Evolutionary conservation across 1,140 invertebrate species (phyloP), one percentile per base, ranked within the genome.

Genomic region (Pachypeltis micranthus): DNA sequence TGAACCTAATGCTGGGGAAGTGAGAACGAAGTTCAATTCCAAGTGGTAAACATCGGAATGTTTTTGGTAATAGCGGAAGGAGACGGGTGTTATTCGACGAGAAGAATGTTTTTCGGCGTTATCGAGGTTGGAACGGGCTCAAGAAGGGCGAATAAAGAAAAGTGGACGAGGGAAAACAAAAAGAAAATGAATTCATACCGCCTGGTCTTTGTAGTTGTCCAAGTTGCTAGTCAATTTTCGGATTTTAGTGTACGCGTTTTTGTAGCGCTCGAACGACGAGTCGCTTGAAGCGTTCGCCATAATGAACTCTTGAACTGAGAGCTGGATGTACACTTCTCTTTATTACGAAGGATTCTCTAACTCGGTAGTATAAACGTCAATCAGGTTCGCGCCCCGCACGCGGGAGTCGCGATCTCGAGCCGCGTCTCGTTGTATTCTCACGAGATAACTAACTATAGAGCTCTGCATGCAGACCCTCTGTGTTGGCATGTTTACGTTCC

Each of bases 181-280:
- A 7, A 16, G 31, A 39, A 16, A 39, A 10, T 7, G 31, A 51
- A 51, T 51, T 51, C 47, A 10, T 51, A 51, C 47, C 47, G 47
- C 47, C 23, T 51, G 47, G 23, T 51, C 47, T 51, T 51, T 51
- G 47, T 51, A 51, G 47, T 4, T n/a, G 26, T 59, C 57, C 54
- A 63, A 34, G 25, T 63, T 54, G 51, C 54, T 57, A 10, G 62
- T 63, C 1, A 63, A 34, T 44, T 56, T 59, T 21, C 57, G 10
- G 12, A 64, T 47, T 19, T 58, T 64, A 7, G 57, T 60, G 44
- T 64, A 64, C 25, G 57, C 63, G 28, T 39, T 51, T 28, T 28
- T 61, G 47, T 65, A 65, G 16, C 51, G 59, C 28, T 62, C 59
- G 25, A 28, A 47, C 7, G n/a, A 27, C 3, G 59, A 1, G 34